These are phyloP conservation scores for Euzophera pinguis DNA, from an alignment of 2,888 invertebrate species.

Conservation along the genomic window DNA sequence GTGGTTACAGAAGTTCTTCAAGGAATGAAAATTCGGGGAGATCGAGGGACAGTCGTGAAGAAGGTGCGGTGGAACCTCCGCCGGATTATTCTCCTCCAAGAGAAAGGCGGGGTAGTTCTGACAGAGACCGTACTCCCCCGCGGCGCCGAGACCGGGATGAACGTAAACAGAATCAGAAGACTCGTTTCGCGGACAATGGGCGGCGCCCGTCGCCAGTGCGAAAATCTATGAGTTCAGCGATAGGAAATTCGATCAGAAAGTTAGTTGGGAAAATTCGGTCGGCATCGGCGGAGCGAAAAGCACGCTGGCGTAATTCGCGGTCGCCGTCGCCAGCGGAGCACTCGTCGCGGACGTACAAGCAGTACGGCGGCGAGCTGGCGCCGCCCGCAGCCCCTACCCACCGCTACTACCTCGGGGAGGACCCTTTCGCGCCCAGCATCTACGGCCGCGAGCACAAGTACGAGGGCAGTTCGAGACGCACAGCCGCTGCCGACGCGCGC, in stretches of 20 bases:
- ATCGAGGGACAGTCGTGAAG: conserved; percentile 68
- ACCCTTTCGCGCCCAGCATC: conserved; percentile 91
- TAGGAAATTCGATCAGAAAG: conserved; percentile 90
- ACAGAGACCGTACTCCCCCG: conserved; percentile 65
- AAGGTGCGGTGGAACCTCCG: conserved; percentile 82
- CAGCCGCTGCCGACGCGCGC: conserved; percentile 61
- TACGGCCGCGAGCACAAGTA: conserved; percentile 92
- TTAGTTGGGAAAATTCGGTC: conserved; percentile 90
- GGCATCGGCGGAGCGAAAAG: conserved; percentile 83
- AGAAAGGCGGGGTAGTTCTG: conserved; percentile 64
- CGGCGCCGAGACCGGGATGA: conserved; percentile 71
- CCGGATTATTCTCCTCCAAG: conserved; percentile 86
- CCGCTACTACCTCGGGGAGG: conserved; percentile 91
- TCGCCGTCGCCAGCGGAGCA: conserved; percentile 82
- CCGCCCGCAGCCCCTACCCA: conserved; percentile 81
- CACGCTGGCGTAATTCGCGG: conserved; percentile 80
- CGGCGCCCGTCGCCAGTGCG: conserved; percentile 64
- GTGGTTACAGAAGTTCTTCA: conserved; percentile 79
- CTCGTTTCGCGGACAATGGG: conserved; percentile 81
- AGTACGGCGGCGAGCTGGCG: conserved; percentile 71
- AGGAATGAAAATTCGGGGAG: conserved; percentile 75
- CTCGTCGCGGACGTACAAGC: conserved; percentile 71
- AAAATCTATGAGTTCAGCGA: conserved; percentile 80
- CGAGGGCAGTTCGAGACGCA: conserved; percentile 81
- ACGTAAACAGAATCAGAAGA: conserved; percentile 84